These are phyloP conservation scores for Apodemus agrarius DNA, from an alignment of 2,797 vertebrate species.

Conservation along the genomic window DNA sequence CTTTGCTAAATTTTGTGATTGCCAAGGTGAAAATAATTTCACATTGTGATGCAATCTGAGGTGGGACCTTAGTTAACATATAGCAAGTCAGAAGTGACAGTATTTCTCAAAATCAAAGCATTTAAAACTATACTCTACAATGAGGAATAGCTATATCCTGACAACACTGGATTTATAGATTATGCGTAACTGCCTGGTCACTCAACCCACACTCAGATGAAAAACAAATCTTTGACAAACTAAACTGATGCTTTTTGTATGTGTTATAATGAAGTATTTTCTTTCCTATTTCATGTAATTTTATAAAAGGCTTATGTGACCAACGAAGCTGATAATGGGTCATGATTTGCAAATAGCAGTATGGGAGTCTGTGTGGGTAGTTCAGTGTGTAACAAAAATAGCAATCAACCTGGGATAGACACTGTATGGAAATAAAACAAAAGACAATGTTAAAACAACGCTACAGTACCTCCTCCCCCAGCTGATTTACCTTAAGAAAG, in stretches of 20 bases:
- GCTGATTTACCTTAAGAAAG: conserved; percentile 2
- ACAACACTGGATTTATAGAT: background rate
- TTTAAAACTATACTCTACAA: background rate
- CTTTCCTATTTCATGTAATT: background rate
- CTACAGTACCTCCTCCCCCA: background rate
- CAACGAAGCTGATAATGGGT: background rate
- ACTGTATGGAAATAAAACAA: background rate
- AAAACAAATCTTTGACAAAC: background rate
- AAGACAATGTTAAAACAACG: background rate
- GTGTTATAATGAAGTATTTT: background rate
- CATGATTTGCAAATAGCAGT: background rate
- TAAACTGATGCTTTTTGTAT: background rate
- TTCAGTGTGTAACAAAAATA: background rate
- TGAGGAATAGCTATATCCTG: conserved; percentile 21
- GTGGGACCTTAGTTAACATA: background rate
- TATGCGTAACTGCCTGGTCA: background rate
- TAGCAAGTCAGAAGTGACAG: background rate
- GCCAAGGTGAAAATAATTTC: background rate
- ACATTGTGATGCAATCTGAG: background rate
- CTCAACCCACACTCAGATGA: background rate
- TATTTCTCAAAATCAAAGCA: conserved; percentile 30
- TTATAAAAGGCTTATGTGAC: background rate
- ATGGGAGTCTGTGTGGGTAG: background rate
- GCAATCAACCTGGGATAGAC: background rate
- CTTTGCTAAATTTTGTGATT: conserved; percentile 17